Conservation (phyloP, 2,888 invertebrate species). For the Chromoteleia sp. region DNA sequence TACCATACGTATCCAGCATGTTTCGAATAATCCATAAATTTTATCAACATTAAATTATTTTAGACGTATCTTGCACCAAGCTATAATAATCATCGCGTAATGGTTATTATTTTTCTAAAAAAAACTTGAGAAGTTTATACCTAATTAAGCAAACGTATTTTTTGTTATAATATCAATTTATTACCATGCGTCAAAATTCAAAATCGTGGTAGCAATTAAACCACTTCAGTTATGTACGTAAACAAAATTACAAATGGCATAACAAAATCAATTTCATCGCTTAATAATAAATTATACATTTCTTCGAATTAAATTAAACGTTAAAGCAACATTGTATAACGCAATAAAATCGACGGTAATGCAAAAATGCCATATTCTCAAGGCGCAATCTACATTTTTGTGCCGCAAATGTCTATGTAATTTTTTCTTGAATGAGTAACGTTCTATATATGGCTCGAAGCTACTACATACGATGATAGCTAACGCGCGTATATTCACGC, state of each 20-base stretch:
- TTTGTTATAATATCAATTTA: neutral
- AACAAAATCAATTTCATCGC: conserved; percentile 43
- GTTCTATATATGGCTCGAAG: conserved; percentile 57
- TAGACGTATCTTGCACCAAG: neutral
- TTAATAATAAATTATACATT: conserved; percentile 22
- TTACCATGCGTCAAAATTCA: neutral
- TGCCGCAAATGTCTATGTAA: conserved; percentile 40
- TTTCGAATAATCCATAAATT: neutral
- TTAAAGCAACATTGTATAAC: conserved; percentile 44
- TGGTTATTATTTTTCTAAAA: neutral
- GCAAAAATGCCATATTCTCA: conserved; percentile 56
- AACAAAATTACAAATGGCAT: conserved; percentile 26
- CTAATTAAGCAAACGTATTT: neutral
- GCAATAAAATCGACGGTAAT: conserved; percentile 54
- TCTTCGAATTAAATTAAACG: conserved; percentile 43
- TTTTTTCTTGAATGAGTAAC: conserved; percentile 57
- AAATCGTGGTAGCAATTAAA: conserved; percentile 22
- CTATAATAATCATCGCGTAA: neutral
- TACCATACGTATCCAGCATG: neutral
- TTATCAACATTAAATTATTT: neutral
- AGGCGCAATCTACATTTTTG: conserved; percentile 56
- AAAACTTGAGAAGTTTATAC: neutral
- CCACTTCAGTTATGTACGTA: conserved; percentile 15
- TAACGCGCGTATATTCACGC: conserved; percentile 68
- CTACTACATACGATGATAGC: conserved; percentile 59